phyloP scores from a whole-genome alignment of 92 coral and sea anemone genomes.

The Palythoa grandiflora region DNA sequence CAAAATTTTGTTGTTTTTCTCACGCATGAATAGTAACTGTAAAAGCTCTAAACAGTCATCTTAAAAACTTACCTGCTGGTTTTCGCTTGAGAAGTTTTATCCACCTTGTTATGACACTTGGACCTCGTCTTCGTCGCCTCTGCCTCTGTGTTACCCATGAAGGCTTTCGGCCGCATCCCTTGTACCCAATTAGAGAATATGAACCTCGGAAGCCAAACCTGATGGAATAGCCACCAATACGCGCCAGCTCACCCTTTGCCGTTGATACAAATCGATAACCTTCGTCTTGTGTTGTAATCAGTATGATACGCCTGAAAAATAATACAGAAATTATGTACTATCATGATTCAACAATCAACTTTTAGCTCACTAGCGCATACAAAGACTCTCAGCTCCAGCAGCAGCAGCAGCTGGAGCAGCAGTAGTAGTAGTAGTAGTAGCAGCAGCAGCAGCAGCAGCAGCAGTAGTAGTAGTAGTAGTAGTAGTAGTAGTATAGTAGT shows the following conservation, averaged over 20 bases:
- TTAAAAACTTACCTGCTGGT: slow-evolving; percentile 1
- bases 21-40: neutral
- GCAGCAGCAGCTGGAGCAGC: too few species aligned
- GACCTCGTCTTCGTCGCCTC: slow-evolving; percentile 47
- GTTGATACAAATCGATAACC: slow-evolving; percentile 8
- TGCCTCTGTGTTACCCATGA: slow-evolving; percentile 66
- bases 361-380: neutral
- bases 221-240: slow-evolving; percentile 15
- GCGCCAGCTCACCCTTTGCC: slow-evolving; percentile 25
- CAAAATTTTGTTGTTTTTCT: neutral
- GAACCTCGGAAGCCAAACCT: slow-evolving; percentile 58
- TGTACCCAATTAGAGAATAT: slow-evolving; percentile 73
- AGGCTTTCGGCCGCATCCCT: slow-evolving; percentile 75
- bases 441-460: too few species aligned
- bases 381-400: neutral
- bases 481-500: too few species aligned
- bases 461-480: too few species aligned
- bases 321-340: neutral
- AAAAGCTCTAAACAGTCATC: neutral
- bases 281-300: slow-evolving; percentile 28
- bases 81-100: slow-evolving; percentile 30
- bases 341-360: neutral
- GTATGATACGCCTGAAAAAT: slow-evolving; percentile 25
- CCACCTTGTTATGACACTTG: slow-evolving; percentile 54
- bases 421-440: too few species aligned